Base-by-base conservation (phyloP, 2,797 vertebrate genomes). In the Yasuhikotakia modesta region DNA sequence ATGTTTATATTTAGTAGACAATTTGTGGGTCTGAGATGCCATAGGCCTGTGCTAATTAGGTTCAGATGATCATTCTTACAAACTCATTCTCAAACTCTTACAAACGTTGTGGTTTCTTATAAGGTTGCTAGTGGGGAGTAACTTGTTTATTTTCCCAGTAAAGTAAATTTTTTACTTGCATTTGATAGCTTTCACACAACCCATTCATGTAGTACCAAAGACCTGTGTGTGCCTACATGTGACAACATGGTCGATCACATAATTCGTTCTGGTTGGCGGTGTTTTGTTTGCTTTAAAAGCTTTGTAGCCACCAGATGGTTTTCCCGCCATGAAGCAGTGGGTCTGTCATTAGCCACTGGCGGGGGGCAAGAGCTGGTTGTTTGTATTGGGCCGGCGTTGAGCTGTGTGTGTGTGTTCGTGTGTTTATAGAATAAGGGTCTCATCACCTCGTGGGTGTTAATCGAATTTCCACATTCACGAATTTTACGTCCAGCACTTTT, bases 341-440 rank as follows among this genome's bases (percentile, higher is more conserved):
- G 81, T 85, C 85, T 85, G 85, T 88, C 88, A 88, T 88, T 87
- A 89, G 83, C 82, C 73, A 60, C 83, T 88, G 87, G 87, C 57
- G 68, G 86, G 80, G 79, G 80, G 82, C 79, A 63, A 27, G 58
- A 52, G 74, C 81, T 79, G 80, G 83, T 81, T 52, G 82, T 45
- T 85, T 81, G 76, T 86, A 71, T 53, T 77, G 82, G 84, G 84
- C 77, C 79, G 74, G 73, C 70, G 10, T 71, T 78, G 81, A 65
- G 84, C 70, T 74, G 35, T 63, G 16, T 30, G 65, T 32, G 30
- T 55, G 66, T 72, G 57, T 30, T 22, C 63, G 58, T 52, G 58
- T 76, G 61, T 74, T 74, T 32, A 46, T 32, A 45, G 21, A 78
- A 70, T 66, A 70, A 19, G 39, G 61, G 70, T 45, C 30, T 63